phyloP scores from a whole-genome alignment of 2,888 invertebrate genomes.

The Tenodera sinensis region DNA sequence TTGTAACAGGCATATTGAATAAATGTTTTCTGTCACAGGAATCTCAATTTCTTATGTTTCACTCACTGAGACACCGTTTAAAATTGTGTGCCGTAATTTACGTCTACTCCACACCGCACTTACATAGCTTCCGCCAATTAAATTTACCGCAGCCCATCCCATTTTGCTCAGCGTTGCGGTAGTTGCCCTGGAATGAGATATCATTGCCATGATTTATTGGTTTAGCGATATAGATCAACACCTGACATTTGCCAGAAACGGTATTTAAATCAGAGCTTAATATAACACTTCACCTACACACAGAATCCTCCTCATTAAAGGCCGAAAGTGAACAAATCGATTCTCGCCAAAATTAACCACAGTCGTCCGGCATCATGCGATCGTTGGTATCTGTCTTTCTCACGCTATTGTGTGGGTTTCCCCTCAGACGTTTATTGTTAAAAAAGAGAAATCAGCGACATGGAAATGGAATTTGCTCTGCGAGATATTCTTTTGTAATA shows the following conservation, averaged over 20 bases:
- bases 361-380: background rate
- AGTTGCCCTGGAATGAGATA: background rate
- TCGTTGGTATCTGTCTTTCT: background rate
- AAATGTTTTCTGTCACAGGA: too few species aligned
- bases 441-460: background rate
- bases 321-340: background rate
- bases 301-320: background rate
- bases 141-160: background rate
- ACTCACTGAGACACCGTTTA: background rate
- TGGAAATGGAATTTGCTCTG: background rate
- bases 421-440: background rate
- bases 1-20: too few species aligned
- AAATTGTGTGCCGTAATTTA: background rate
- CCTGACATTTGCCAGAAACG: background rate
- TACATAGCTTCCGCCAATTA: background rate
- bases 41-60: background rate
- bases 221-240: background rate
- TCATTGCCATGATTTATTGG: background rate
- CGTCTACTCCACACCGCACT: background rate
- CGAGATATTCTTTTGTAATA: background rate
- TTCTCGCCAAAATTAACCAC: background rate
- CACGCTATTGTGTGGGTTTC: background rate
- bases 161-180: background rate
- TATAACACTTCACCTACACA: background rate
- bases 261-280: background rate